A percentile compares a stretch with the other conserved stretches of the same genome.
phyloP scores from a whole-genome alignment of 2,888 invertebrate genomes.

The Athetis lepigone region DNA sequence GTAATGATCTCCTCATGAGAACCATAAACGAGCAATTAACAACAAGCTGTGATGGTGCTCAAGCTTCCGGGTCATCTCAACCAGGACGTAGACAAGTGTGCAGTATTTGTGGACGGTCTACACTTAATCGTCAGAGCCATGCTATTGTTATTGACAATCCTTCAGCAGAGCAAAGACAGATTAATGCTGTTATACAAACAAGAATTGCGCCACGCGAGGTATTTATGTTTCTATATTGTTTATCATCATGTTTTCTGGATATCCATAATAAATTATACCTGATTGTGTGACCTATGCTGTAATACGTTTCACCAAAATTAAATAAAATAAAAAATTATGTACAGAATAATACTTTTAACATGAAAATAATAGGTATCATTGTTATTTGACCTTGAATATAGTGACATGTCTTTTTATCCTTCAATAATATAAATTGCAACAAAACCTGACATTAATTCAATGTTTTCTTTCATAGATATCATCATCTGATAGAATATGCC shows the following conservation, averaged over 20 bases:
- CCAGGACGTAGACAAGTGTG: conserved; percentile 19
- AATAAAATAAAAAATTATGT: too few relatives aligned
- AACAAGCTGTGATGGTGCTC: conserved; percentile 17
- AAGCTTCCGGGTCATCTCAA: conserved; percentile 21
- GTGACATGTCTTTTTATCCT: conserved; percentile 6
- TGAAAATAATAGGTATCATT: conserved; percentile 12
- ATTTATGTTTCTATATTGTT: conserved; percentile 26
- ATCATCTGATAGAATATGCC: conserved; percentile 16
- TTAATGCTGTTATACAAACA: conserved; percentile 26
- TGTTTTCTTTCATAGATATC: conserved; percentile 18
- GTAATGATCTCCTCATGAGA: too few relatives aligned
- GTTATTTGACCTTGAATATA: background rate
- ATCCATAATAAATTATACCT: conserved; percentile 6
- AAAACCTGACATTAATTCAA: conserved; percentile 6
- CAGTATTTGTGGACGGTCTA: conserved; percentile 28
- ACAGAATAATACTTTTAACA: conserved; percentile 12
- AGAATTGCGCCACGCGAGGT: conserved; percentile 32
- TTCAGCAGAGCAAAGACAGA: conserved; percentile 34
- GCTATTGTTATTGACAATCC: conserved; percentile 24
- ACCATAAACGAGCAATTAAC: too few relatives aligned
- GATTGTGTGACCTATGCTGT: conserved; percentile 1
- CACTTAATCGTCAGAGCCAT: conserved; percentile 23
- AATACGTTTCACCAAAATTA: background rate
- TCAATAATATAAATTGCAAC: background rate
- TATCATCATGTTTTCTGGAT: conserved; percentile 13